Base-by-base conservation (phyloP, 2,888 invertebrate genomes). In the Ichneumoninae sp. region DNA sequence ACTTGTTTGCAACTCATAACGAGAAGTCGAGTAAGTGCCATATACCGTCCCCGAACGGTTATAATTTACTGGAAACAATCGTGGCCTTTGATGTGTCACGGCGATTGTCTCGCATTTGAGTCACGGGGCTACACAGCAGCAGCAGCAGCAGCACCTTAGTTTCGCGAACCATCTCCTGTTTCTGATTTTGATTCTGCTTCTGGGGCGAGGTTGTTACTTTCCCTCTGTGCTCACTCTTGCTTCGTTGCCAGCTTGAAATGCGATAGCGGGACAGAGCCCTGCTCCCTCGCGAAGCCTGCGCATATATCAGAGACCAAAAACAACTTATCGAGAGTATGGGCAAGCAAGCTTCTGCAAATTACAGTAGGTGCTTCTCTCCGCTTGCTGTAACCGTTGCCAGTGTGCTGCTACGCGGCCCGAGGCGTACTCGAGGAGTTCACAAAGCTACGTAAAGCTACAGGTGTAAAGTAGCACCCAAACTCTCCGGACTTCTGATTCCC, bases 31-130 rank as follows among this genome's bases (percentile, higher is more conserved):
- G 90, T 89, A 93, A 93, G 93, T 93, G 93, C 92, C 69, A 54
- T 75, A 40, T 36, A 40, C 54, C 71, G 19, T 10, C 47, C 33
- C 19, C 73, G 65, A 57, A 60, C 87, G 91, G 91, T 91, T 93
- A 93, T 93, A 93, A 93, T 93, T 93, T 93, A 92, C 93, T 90
- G 91, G 92, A 93, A 93, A 93, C 93, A 93, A 93, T 93, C 89
- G 90, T 85, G 87, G 89, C 90, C 92, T 93, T 93, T 93, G 93
- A 93, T 93, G 92, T 93, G 88, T 91, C 89, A 87, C 85, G 88
- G 83, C 85, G 86, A 92, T 92, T 91, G 91, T 92, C 91, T 88
- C 82, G 85, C 85, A 52, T 75, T 83, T 76, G 73, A 83, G 68
- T 81, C 70, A 73, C 70, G 74, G 77, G 74, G 78, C 71, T 47